Conservation (phyloP, 2,888 invertebrate species). For the Phalangium opilio region DNA sequence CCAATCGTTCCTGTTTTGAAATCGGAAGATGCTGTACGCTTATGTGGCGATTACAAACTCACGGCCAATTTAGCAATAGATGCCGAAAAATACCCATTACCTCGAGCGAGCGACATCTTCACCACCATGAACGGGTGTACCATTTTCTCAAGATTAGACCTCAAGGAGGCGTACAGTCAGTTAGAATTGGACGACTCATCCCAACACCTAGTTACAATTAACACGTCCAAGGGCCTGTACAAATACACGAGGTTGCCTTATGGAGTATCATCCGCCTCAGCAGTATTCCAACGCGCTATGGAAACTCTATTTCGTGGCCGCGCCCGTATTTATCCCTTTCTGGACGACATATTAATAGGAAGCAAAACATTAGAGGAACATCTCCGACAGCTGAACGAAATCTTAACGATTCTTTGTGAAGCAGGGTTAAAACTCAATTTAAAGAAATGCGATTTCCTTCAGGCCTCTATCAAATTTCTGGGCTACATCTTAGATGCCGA, state of each 20-base stretch:
- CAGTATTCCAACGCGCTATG: conserved; percentile 4
- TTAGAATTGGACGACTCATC: neutral
- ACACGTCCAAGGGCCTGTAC: conserved; percentile 1
- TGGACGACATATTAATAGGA: neutral
- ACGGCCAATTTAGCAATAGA: neutral
- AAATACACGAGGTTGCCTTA: neutral
- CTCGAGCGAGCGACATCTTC: no score
- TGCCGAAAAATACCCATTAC: neutral
- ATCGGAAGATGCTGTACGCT: no score
- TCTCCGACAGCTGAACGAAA: neutral
- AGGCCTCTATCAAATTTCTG: conserved; percentile 21
- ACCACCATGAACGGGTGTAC: no score
- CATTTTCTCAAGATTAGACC: no score
- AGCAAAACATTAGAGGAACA: neutral
- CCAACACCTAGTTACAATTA: neutral
- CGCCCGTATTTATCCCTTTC: neutral
- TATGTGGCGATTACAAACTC: neutral
- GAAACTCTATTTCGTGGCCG: neutral
- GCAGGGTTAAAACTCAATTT: neutral
- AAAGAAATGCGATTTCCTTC: conserved; percentile 20
- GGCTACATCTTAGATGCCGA: no score
- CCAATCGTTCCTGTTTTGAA: no score
- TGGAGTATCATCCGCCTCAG: neutral
- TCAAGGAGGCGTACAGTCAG: neutral
- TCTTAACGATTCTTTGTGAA: neutral